Evolutionary conservation across 1,140 invertebrate genomes (phyloP).

Genomic region (Cataglyphis hispanica): DNA sequence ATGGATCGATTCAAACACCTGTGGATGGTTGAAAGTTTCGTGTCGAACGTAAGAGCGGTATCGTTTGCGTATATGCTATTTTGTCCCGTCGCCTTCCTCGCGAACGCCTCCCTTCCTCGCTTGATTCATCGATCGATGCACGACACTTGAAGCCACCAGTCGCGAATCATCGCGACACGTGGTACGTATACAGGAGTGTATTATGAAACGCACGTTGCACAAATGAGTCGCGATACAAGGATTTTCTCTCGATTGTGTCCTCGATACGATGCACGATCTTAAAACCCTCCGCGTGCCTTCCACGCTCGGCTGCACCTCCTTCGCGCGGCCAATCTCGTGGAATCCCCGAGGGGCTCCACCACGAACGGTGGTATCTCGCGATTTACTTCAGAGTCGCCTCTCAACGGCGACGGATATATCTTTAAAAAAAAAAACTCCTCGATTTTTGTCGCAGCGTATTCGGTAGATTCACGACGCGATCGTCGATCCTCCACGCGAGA

Average conservation of each 20-base stretch:
- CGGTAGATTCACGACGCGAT: constrained; percentile 41
- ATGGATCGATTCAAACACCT: constrained; percentile 50
- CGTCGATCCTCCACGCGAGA: neutral
- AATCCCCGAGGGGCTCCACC: neutral
- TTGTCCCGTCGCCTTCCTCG: neutral
- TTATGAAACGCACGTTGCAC: constrained; percentile 45
- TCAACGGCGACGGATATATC: constrained; percentile 17
- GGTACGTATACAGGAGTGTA: neutral
- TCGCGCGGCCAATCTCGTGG: neutral
- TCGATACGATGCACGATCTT: neutral
- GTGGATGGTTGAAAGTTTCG: constrained; percentile 35
- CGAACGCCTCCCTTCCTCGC: constrained; percentile 4
- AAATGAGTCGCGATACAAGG: constrained; percentile 9
- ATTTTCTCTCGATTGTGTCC: neutral
- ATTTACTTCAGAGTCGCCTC: constrained; percentile 39
- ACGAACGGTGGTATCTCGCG: neutral
- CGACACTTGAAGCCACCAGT: constrained; percentile 56
- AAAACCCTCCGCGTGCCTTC: neutral
- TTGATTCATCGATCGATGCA: constrained; percentile 48
- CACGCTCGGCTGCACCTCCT: neutral
- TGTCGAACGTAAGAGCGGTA: constrained; percentile 1
- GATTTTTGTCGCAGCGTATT: neutral
- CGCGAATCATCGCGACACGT: constrained; percentile 35
- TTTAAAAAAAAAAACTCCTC: constrained; percentile 4
- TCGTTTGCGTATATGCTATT: neutral